Evolutionary conservation across 2,888 invertebrate species (phyloP).

Genomic region (Drosophila maculinotata): DNA sequence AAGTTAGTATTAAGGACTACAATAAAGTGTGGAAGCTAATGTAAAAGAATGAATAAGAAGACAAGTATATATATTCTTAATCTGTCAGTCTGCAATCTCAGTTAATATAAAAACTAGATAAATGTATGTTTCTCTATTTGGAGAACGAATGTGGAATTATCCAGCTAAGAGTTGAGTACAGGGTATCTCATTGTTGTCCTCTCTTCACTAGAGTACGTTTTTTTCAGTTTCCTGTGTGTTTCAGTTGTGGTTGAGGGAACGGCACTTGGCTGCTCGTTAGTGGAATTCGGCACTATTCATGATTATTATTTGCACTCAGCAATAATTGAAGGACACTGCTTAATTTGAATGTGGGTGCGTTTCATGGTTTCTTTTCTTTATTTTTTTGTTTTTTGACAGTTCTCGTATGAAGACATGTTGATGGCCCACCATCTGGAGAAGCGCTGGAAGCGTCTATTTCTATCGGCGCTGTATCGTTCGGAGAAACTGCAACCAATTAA

Average conservation of each 20-base stretch:
- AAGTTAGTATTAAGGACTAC: background rate
- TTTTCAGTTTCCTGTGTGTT: slow-evolving; percentile 29
- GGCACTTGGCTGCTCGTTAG: slow-evolving; percentile 64
- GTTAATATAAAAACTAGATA: no score
- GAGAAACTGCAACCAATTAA: slow-evolving; percentile 92
- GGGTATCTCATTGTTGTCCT: slow-evolving; percentile 5
- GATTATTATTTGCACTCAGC: slow-evolving; percentile 80
- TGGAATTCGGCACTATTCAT: slow-evolving; percentile 72
- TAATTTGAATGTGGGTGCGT: slow-evolving; percentile 65
- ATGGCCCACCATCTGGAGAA: slow-evolving; percentile 87
- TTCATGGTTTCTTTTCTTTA: slow-evolving; percentile 14
- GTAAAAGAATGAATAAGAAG: background rate
- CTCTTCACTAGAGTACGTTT: background rate
- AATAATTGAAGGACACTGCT: slow-evolving; percentile 71
- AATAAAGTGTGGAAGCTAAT: no score
- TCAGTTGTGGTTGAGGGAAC: slow-evolving; percentile 31
- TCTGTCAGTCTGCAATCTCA: no score
- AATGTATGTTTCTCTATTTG: no score
- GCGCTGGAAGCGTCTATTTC: slow-evolving; percentile 90
- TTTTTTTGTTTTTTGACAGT: slow-evolving; percentile 63
- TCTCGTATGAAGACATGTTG: slow-evolving; percentile 84
- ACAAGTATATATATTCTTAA: background rate
- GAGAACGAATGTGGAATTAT: no score
- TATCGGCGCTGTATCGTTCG: slow-evolving; percentile 89
- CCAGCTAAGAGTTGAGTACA: background rate